Evolutionary conservation across 2,888 invertebrate genomes (phyloP), one percentile per base, ranked within the genome.

Genomic region (Ophion slaviceki): DNA sequence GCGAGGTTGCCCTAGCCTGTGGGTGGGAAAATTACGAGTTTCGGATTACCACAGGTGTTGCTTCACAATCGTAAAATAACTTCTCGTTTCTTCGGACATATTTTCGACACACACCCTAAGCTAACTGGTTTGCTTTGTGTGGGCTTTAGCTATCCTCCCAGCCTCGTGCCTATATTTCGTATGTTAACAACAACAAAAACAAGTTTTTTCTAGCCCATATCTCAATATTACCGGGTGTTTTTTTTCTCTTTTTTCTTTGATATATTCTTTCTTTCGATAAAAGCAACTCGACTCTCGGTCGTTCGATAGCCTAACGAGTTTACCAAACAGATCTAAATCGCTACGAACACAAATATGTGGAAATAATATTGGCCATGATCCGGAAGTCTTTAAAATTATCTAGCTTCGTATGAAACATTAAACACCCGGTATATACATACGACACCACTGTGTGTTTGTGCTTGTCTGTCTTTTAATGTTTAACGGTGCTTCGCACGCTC

Each of bases 1-100:
- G 96, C 89, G 98, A 97, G 91, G 98, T 97, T 88, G 99, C 99
- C 95, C 98, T 98, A 96, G 99, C 99, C 98, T 98, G 95, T 91
- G 94, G 93, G 92, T 64, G 47, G 10, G 17, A 78, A 77, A 36
- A 17, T 77, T 7, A 86, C 53, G 70, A 78, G 45, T 32, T 20
- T 66, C 89, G 89, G 82, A 87, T 90, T 89, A 83, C 86, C 64
- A 85, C 87, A 68, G 79, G 77, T 82, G 72, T 78, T 75, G 81
- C 70, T 85, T 57, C 74, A 80, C 62, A 78, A 86, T 84, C 59
- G 71, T 80, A 40, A n/a, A 32, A 53, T 36, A 36, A 71, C 24
- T 79, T 36, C 59, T 28, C 70, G 81, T 83, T 74, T 71, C 77
- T 88, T 80, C 80, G 87, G 82, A 83, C 79, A 72, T 82, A 82